Base-by-base conservation (phyloP, 2,888 invertebrate species). In the Agriopis marginaria region DNA sequence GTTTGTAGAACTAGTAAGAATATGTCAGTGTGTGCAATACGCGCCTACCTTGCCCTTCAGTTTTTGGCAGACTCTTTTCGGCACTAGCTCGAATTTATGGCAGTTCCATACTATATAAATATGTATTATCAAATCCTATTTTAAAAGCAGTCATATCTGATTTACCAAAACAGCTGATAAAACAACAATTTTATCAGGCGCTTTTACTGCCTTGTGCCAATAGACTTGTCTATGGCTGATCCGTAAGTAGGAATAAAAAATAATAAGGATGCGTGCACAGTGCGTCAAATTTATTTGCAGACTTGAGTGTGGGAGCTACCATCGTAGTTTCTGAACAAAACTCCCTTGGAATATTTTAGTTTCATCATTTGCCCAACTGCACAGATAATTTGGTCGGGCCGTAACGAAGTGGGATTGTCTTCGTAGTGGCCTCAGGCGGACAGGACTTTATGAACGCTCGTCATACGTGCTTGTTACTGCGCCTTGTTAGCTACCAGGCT, bases 401-500 rank as follows among this genome's bases (percentile, higher is more conserved):
- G n/a, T 58, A 58, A 58, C 58, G 58, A 58, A 58, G 45, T 32
- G n/a, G 55, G 58, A 66, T 66, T 63, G 70, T 49, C 50, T 70
- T 49, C 23, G 51, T 49, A 58, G 42, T 66, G 17, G 50, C 71
- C 66, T 69, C 54, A 51, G 58, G 59, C 66, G 11, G 54, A 60
- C 47, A 55, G 44, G 54, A 47, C 45, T 69, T 69, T 69, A 69
- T 69, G 65, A 55, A 42, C 60, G 45, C 68, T 58, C 53, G 51
- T 65, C 63, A 63, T 49, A 56, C 55, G 53, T 61, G 65, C 70
- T 73, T 72, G 75, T 76, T 73, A 76, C 62, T 58, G 59, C 44
- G 12, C 45, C 76, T 73, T 73, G 72, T 76, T 75, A 75, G 54
- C 53, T 56, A 50, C 50, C 63, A 61, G 59, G 58, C 12, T 53